These are phyloP conservation scores for Agonum fuliginosum DNA, from an alignment of 2,888 invertebrate species.

Conservation along the genomic window DNA sequence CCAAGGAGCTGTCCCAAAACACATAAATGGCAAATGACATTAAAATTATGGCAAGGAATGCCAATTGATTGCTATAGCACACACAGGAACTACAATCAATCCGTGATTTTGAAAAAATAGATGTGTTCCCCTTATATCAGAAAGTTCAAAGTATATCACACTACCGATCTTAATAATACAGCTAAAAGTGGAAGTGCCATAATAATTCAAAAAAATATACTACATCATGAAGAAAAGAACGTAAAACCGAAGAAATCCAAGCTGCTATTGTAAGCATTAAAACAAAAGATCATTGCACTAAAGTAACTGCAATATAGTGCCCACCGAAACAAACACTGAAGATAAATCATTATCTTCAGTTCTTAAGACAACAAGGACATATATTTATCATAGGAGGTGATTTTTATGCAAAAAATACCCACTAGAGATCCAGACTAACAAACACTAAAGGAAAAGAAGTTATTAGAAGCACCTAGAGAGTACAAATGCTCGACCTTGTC, in stretches of 20 bases:
- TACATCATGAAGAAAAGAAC: background rate
- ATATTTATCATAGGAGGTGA: background rate
- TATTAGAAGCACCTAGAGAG: background rate
- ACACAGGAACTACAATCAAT: background rate
- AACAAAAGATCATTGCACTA: constrained; percentile 1
- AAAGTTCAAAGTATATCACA: background rate
- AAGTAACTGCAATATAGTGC: constrained; percentile 51
- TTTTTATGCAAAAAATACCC: background rate
- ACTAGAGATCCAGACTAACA: background rate
- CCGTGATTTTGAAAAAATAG: background rate
- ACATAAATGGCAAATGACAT: background rate
- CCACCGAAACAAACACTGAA: constrained; percentile 56
- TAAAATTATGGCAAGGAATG: background rate
- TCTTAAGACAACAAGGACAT: background rate
- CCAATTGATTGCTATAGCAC: background rate
- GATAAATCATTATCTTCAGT: background rate
- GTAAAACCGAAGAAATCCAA: too few relatives aligned
- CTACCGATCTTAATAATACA: background rate
- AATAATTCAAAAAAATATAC: background rate
- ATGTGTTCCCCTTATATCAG: background rate
- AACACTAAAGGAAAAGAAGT: too few relatives aligned
- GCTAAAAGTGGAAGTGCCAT: background rate
- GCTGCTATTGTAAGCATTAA: background rate
- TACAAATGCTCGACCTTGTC: background rate
- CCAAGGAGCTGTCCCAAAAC: background rate